Base-by-base conservation (phyloP, 2,888 invertebrate species). In the Eurois occulta region DNA sequence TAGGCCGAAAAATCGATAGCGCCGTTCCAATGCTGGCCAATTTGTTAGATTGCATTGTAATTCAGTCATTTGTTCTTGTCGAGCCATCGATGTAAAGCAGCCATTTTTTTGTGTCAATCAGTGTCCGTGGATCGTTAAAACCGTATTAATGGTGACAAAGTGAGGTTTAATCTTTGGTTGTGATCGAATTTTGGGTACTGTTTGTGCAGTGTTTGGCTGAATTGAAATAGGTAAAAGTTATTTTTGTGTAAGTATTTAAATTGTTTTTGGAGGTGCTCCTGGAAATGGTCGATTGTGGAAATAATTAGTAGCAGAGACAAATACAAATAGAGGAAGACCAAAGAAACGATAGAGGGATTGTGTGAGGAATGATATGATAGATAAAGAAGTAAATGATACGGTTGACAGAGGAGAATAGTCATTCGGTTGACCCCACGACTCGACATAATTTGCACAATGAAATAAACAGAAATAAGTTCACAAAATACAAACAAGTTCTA, bases 11-110 rank as follows among this genome's bases (percentile, higher is more conserved):
- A 78, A 85, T 80, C 69, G 74, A 78, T 74, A 74, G 32, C 48
- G 46, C 41, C 52, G 32, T 78, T 86, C 75, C 84, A 86, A 72
- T 73, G 81, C 78, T 43, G 52, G 72, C 64, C 81, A 86, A 81
- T 86, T 86, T 86, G 81, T 81, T 84, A 86, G 81, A 84, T 81
- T 74, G 84, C 73, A 77, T 84, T 77, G 85, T 77, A 75, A 86
- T 81, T 81, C 75, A 77, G 84, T 76, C 72, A 86, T 86, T 86
- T 86, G 69, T 86, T 74, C 84, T 43, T 78, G 86, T 86, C 86
- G 35, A 62, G 32, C 73, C 76, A 52, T 74, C 86, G 70, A 71
- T 83, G 81, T 75, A 72, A 75, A 77, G 64, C 66, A 69, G 16
- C n/a, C 62, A 74, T 75, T 80, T 85, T 83, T 77, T 66, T 77